These are phyloP conservation scores for Plotosus lineatus DNA, from an alignment of 2,113 vertebrate genomes.

Conservation along the genomic window DNA sequence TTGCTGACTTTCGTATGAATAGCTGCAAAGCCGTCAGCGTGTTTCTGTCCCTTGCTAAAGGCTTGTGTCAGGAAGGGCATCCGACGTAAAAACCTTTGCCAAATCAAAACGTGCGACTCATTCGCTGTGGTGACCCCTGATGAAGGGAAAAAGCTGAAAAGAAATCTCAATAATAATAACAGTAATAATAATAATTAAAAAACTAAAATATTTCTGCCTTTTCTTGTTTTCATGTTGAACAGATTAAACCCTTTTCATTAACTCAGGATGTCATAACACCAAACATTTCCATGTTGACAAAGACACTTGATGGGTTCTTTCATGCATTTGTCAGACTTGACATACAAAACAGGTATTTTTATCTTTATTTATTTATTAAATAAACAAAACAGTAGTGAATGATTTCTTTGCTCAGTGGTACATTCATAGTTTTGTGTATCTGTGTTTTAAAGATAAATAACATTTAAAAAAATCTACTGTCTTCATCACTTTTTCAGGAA, in stretches of 20 bases:
- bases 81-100: no score
- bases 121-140: no score
- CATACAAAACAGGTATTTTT: conserved; percentile 77
- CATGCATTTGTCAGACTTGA: conserved; percentile 87
- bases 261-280: conserved; percentile 74
- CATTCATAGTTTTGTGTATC: background rate
- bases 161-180: no score
- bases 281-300: conserved; percentile 82
- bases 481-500: conserved; percentile 65
- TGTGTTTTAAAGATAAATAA: conserved; percentile 6
- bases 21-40: no score
- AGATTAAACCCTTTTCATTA: conserved; percentile 65
- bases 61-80: no score
- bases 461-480: background rate
- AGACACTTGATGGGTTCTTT: conserved; percentile 79
- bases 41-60: no score
- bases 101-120: no score
- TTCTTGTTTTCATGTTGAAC: background rate
- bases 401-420: background rate
- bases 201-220: background rate
- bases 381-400: background rate
- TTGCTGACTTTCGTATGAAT: no score
- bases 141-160: no score
- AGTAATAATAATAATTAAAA: no score
- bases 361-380: background rate